Percentiles rank a stretch among this genome's conserved stretches.
These are phyloP conservation scores for Erebia palarica DNA, from an alignment of 2,888 invertebrate genomes.

Conservation along the genomic window DNA sequence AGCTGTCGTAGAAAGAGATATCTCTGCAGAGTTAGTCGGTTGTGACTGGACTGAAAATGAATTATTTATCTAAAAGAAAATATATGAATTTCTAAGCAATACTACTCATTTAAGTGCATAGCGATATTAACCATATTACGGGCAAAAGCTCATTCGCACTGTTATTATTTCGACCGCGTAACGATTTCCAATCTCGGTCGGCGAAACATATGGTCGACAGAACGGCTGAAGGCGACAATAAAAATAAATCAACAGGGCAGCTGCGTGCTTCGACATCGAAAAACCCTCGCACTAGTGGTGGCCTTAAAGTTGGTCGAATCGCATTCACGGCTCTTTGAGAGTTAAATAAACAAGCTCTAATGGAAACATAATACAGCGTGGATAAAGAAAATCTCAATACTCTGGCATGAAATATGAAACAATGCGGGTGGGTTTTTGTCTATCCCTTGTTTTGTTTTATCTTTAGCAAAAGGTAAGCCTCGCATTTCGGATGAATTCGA, in stretches of 20 bases:
- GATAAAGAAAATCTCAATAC: constrained; percentile 59
- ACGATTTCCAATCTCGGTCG: constrained; percentile 49
- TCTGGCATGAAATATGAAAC: constrained; percentile 63
- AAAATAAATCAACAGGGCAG: constrained; percentile 61
- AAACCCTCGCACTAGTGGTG: constrained; percentile 55
- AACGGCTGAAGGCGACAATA: constrained; percentile 61
- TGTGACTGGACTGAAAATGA: constrained; percentile 57
- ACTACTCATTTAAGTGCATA: neutral
- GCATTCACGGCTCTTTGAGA: constrained; percentile 56
- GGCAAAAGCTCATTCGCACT: constrained; percentile 11
- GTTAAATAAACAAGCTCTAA: constrained; percentile 71
- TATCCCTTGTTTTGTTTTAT: constrained; percentile 61
- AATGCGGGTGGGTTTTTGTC: constrained; percentile 62
- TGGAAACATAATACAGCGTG: constrained; percentile 69
- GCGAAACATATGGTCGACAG: constrained; percentile 54
- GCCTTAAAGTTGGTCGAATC: constrained; percentile 50
- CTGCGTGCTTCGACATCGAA: constrained; percentile 61
- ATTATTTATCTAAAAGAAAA: constrained; percentile 50
- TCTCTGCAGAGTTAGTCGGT: constrained; percentile 66
- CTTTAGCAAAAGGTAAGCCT: constrained; percentile 52
- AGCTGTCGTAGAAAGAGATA: constrained; percentile 76
- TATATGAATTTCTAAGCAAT: constrained; percentile 2
- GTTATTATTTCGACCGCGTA: constrained; percentile 47
- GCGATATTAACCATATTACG: neutral
- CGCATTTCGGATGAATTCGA: constrained; percentile 46